These are phyloP conservation scores for Protobothrops flavoviridis DNA, from an alignment of 2,113 vertebrate species.

Conservation along the genomic window DNA sequence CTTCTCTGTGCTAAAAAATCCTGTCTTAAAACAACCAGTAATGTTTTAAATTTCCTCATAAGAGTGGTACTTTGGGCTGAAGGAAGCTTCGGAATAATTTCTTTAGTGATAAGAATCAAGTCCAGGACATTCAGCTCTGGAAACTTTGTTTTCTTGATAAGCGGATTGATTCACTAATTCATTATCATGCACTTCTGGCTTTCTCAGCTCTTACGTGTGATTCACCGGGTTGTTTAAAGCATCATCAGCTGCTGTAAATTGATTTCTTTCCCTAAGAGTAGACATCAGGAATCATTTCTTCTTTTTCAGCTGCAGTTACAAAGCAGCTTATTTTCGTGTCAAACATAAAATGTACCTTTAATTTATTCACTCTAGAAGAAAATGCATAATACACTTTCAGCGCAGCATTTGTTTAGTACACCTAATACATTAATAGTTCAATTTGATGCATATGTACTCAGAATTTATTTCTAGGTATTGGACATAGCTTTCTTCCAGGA, in stretches of 20 bases:
- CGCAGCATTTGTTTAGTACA: background rate
- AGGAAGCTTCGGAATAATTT: background rate
- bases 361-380: background rate
- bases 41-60: constrained; percentile 15
- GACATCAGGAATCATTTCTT: background rate
- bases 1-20: constrained; percentile 25
- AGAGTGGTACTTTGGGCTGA: background rate
- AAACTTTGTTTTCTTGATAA: constrained; percentile 24
- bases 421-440: background rate
- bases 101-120: background rate
- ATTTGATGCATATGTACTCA: background rate
- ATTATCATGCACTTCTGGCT: constrained; percentile 28
- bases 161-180: constrained; percentile 1
- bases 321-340: background rate
- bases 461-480: background rate
- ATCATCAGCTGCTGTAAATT: constrained; percentile 34
- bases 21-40: constrained; percentile 9
- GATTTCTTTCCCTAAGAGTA: background rate
- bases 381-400: background rate
- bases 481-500: background rate
- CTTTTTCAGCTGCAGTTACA: constrained; percentile 1
- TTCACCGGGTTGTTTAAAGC: constrained; percentile 36
- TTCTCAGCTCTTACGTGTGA: constrained; percentile 12
- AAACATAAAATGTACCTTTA: background rate
- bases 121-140: background rate